Conservation (phyloP, 2,888 invertebrate species). For the Cynaeus angustus region DNA sequence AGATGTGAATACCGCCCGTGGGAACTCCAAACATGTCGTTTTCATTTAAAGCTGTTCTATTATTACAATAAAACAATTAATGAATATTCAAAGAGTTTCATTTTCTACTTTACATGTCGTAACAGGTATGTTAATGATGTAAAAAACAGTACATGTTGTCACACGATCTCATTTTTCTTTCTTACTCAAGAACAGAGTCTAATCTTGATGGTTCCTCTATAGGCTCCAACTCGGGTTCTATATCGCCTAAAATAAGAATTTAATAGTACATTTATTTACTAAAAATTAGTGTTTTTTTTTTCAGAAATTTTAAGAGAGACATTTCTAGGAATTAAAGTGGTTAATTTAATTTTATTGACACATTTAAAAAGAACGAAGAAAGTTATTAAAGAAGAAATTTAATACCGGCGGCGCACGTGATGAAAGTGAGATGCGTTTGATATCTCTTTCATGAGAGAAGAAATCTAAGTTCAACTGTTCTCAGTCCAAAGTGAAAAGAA, state of each 20-base stretch:
- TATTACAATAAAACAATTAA: slow-evolving; percentile 55
- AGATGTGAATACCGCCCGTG: slow-evolving; percentile 61
- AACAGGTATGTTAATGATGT: slow-evolving; percentile 33
- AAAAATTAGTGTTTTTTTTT: too few relatives aligned
- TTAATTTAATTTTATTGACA: too few relatives aligned
- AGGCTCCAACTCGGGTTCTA: slow-evolving; percentile 64
- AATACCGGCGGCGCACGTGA: too few relatives aligned
- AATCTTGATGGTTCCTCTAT: slow-evolving; percentile 68
- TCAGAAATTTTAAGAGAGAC: too few relatives aligned
- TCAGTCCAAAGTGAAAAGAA: too few relatives aligned
- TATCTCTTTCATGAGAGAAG: too few relatives aligned
- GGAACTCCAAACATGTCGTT: slow-evolving; percentile 52
- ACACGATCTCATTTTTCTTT: slow-evolving; percentile 40
- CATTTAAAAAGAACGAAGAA: too few relatives aligned
- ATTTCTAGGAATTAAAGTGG: too few relatives aligned
- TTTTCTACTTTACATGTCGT: slow-evolving; percentile 50
- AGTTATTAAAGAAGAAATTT: too few relatives aligned
- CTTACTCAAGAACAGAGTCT: slow-evolving; percentile 68
- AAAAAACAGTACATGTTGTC: slow-evolving; percentile 34
- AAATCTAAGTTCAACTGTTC: too few relatives aligned
- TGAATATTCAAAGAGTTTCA: slow-evolving; percentile 55
- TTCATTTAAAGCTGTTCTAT: slow-evolving; percentile 49
- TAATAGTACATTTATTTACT: too few relatives aligned
- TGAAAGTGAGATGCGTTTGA: too few relatives aligned
- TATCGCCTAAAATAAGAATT: slow-evolving; percentile 52